A percentile compares a stretch with the other conserved stretches of the same genome.
Evolutionary conservation across 1,140 invertebrate species (phyloP).

Genomic region (Asbolus verrucosus): DNA sequence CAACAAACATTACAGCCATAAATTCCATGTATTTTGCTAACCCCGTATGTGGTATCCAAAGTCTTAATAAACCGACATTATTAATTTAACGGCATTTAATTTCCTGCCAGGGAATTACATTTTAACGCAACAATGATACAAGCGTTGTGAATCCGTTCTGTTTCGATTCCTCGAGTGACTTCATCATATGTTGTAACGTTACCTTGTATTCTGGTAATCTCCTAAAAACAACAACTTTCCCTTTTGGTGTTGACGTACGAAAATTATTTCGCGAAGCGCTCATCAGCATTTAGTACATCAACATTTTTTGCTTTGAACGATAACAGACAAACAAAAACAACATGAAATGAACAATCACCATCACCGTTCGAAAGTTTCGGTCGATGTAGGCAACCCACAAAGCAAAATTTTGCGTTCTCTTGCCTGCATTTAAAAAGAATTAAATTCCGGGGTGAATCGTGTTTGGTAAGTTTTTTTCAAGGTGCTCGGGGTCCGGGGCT

Average conservation of each 20-base stretch:
- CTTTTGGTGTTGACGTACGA: conserved; percentile 4
- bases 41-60: neutral
- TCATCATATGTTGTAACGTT: conserved; percentile 19
- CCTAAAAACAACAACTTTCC: conserved; percentile 18
- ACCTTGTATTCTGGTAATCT: conserved; percentile 26
- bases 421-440: no score
- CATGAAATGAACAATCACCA: no score
- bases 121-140: conserved; percentile 9
- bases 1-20: no score
- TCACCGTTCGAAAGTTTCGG: no score
- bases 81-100: conserved; percentile 4
- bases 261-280: neutral
- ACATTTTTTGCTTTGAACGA: no score
- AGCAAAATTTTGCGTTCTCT: no score
- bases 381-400: no score
- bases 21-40: no score
- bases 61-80: conserved; percentile 25
- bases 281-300: no score
- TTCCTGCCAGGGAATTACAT: conserved; percentile 8
- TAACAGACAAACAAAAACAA: no score
- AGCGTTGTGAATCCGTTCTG: conserved; percentile 17
- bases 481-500: neutral
- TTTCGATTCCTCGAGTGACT: conserved; percentile 20
- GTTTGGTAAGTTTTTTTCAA: no score
- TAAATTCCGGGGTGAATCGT: no score